Evolutionary conservation across 2,797 vertebrate genomes (phyloP).

Genomic region (Anguilla obscura): DNA sequence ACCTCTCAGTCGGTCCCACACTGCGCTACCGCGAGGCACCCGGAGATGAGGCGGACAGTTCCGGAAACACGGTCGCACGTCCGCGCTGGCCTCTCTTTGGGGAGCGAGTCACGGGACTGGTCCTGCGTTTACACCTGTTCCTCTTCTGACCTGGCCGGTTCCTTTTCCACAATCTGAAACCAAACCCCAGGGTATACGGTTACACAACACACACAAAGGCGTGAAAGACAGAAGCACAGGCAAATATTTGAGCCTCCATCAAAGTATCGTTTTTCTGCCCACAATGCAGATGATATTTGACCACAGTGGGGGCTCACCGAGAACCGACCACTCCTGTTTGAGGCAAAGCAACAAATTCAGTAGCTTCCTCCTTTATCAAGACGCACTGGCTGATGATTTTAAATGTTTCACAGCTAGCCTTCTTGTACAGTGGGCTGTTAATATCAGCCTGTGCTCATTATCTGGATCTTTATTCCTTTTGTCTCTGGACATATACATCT

Average conservation of each 20-base stretch:
- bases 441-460: background rate
- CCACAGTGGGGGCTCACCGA: background rate
- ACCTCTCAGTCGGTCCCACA: background rate
- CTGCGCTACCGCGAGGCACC: background rate
- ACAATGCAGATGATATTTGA: slow-evolving; percentile 46
- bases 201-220: slow-evolving; percentile 52
- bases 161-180: slow-evolving; percentile 48
- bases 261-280: slow-evolving; percentile 27
- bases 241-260: slow-evolving; percentile 33
- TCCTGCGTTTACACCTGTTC: slow-evolving; percentile 44
- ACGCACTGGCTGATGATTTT: background rate
- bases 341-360: background rate
- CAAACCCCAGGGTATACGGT: slow-evolving; percentile 44
- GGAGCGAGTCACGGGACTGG: slow-evolving; percentile 25
- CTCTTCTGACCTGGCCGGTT: slow-evolving; percentile 21
- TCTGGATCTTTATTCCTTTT: background rate
- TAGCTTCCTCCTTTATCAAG: background rate
- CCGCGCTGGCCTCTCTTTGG: slow-evolving; percentile 24
- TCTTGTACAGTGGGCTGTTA: background rate
- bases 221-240: slow-evolving; percentile 43
- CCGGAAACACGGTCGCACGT: background rate
- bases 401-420: background rate
- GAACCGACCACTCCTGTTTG: slow-evolving; percentile 22
- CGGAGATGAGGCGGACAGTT: background rate
- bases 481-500: background rate